phyloP scores from a whole-genome alignment of 2,888 invertebrate genomes.

The Agriopis aurantiaria region DNA sequence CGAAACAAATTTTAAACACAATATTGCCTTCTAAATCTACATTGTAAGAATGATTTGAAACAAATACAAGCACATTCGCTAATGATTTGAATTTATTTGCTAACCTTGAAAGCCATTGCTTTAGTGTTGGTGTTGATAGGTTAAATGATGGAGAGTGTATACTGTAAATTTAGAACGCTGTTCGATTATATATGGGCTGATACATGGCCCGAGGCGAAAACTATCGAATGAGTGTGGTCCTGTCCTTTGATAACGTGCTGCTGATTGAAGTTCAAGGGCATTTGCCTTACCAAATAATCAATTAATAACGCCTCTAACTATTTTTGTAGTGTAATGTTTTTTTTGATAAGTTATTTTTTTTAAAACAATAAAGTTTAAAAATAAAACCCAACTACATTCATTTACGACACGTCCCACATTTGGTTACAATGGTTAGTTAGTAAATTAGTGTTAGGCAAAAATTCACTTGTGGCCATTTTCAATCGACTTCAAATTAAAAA shows the following conservation, averaged over 20 bases:
- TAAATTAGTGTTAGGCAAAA: no score
- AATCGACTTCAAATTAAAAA: no score
- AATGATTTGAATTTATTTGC: neutral
- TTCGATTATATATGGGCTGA: slow-evolving; percentile 39
- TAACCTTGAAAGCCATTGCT: slow-evolving; percentile 50
- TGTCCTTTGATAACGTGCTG: slow-evolving; percentile 6
- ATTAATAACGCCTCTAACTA: neutral
- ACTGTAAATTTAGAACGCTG: slow-evolving; percentile 34
- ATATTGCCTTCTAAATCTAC: no score
- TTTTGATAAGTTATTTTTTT: no score
- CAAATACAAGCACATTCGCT: neutral
- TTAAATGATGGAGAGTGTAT: slow-evolving; percentile 35
- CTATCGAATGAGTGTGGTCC: neutral
- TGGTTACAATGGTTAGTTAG: no score
- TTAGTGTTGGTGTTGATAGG: slow-evolving; percentile 32
- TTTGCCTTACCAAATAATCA: neutral
- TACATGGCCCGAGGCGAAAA: slow-evolving; percentile 37
- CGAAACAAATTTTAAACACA: neutral
- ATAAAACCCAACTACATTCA: neutral
- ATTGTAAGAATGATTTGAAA: neutral
- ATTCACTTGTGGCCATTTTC: no score
- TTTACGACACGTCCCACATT: neutral
- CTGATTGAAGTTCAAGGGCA: slow-evolving; percentile 9
- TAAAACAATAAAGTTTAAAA: no score
- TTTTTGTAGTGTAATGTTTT: neutral